phyloP scores from a whole-genome alignment of 2,888 invertebrate genomes.

The Drosophila incognita region DNA sequence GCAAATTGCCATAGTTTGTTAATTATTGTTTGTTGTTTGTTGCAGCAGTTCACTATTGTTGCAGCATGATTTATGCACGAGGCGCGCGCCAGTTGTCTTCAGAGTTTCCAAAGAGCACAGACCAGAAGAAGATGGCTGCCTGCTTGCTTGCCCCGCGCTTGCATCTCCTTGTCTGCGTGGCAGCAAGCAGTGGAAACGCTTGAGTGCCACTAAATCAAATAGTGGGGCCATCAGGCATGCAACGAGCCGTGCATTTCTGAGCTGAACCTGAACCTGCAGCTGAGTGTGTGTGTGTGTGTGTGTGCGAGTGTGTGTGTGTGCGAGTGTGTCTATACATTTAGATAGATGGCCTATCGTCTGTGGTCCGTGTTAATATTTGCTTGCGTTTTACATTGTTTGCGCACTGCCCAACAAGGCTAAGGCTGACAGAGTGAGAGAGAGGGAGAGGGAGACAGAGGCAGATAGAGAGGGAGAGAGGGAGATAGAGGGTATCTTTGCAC shows the following conservation, averaged over 20 bases:
- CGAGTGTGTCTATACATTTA: slow-evolving; percentile 20
- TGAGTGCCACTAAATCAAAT: slow-evolving; percentile 73
- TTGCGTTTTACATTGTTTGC: slow-evolving; percentile 77
- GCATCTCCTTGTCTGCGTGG: neutral
- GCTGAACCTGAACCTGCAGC: slow-evolving; percentile 49
- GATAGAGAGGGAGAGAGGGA: slow-evolving; percentile 3
- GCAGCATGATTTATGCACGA: slow-evolving; percentile 64
- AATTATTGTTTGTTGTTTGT: slow-evolving; percentile 1
- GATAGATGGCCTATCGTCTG: slow-evolving; percentile 62
- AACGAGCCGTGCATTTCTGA: slow-evolving; percentile 61
- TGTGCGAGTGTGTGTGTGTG: slow-evolving; percentile 13
- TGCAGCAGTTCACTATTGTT: slow-evolving; percentile 22
- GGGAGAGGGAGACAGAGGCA: slow-evolving; percentile 9
- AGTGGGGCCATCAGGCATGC: slow-evolving; percentile 69
- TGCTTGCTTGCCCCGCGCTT: neutral
- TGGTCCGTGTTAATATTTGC: slow-evolving; percentile 74
- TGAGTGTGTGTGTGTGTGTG: neutral
- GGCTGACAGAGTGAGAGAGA: slow-evolving; percentile 7
- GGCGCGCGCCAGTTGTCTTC: slow-evolving; percentile 21
- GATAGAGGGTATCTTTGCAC: slow-evolving; percentile 52
- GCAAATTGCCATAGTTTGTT: slow-evolving; percentile 1
- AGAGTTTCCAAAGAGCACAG: neutral
- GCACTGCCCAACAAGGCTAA: slow-evolving; percentile 51
- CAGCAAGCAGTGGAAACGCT: slow-evolving; percentile 37
- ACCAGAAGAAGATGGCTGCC: slow-evolving; percentile 22